phyloP scores from a whole-genome alignment of 2,888 invertebrate genomes.

The Euplexia lucipara region DNA sequence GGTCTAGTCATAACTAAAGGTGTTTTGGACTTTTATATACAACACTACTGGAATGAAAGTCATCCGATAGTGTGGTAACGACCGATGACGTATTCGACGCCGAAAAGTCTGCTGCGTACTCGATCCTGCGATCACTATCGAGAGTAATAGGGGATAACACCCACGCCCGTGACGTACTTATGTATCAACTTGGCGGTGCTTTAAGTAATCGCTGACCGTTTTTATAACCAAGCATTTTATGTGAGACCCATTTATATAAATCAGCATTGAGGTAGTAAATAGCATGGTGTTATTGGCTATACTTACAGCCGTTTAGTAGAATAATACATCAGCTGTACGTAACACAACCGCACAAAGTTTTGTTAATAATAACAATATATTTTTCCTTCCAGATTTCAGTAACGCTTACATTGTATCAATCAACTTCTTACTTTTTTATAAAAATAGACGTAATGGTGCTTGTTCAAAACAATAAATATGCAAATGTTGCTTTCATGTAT shows the following conservation, averaged over 20 bases:
- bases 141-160: conserved; percentile 68
- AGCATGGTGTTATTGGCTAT: conserved; percentile 19
- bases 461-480: neutral
- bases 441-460: too few species aligned
- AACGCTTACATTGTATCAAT: neutral
- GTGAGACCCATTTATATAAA: conserved; percentile 36
- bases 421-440: too few species aligned
- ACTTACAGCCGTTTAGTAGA: conserved; percentile 19
- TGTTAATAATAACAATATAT: neutral
- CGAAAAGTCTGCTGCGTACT: conserved; percentile 67
- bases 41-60: conserved; percentile 52
- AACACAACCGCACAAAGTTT: neutral
- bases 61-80: conserved; percentile 58
- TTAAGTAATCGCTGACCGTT: conserved; percentile 58
- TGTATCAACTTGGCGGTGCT: conserved; percentile 49
- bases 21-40: conserved; percentile 42
- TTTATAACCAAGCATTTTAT: conserved; percentile 53
- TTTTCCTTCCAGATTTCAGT: neutral
- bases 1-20: conserved; percentile 44
- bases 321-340: conserved; percentile 17
- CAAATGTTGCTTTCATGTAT: too few species aligned
- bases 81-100: conserved; percentile 68
- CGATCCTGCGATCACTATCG: conserved; percentile 66
- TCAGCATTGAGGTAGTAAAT: conserved; percentile 35
- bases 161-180: conserved; percentile 66